Percentiles rank a stretch among this genome's conserved stretches.
phyloP scores from a whole-genome alignment of 2,797 vertebrate genomes.

The Chaetodon trifasciatus region DNA sequence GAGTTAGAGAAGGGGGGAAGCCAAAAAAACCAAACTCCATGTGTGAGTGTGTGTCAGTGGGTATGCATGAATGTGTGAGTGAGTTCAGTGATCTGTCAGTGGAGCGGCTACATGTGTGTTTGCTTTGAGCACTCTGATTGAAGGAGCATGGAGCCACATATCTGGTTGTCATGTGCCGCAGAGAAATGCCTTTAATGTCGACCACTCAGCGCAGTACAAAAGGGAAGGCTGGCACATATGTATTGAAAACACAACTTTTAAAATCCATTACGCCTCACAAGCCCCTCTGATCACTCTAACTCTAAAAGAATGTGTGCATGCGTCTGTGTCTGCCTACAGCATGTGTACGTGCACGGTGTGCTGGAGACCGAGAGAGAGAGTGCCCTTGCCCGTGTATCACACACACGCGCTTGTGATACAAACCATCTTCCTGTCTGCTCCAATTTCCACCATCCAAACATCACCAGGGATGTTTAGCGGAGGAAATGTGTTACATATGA shows the following conservation, averaged over 20 bases:
- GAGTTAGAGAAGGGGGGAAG: conserved; percentile 31
- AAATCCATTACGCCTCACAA: conserved; percentile 58
- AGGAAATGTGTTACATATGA: conserved; percentile 65
- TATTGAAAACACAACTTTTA: conserved; percentile 69
- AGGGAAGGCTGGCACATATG: conserved; percentile 62
- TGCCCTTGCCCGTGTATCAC: conserved; percentile 29
- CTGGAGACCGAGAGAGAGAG: conserved; percentile 15
- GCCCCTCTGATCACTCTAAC: conserved; percentile 57
- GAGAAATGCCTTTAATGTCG: conserved; percentile 80
- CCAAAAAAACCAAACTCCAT: conserved; percentile 28
- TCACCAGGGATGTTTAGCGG: conserved; percentile 52
- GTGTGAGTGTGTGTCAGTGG: conserved; percentile 64
- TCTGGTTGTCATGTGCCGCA: conserved; percentile 77
- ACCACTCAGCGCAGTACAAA: conserved; percentile 63
- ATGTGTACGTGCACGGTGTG: conserved; percentile 6
- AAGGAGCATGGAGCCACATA: conserved; percentile 74
- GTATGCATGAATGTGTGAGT: conserved; percentile 61
- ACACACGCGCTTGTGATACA: conserved; percentile 46
- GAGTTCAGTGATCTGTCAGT: conserved; percentile 72
- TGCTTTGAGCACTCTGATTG: conserved; percentile 78
- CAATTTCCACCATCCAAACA: conserved; percentile 62
- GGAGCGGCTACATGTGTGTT: conserved; percentile 76
- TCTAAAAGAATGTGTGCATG: conserved; percentile 51
- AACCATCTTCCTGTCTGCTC: conserved; percentile 68
- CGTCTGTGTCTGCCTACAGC: conserved; percentile 4